Conservation (phyloP, 2,888 invertebrate species). For the Nymphalis urticae region DNA sequence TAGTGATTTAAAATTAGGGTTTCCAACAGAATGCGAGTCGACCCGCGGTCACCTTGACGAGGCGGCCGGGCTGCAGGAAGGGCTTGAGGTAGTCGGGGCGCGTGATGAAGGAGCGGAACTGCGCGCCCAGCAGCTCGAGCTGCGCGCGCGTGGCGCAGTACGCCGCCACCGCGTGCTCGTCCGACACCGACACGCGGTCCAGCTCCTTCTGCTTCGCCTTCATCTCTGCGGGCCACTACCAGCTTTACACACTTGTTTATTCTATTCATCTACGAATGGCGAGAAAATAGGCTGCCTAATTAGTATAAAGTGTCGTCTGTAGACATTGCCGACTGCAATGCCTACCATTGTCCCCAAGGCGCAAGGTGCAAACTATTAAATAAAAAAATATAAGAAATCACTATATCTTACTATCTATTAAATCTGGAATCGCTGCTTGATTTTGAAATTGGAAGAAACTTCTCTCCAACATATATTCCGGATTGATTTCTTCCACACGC, state of each 20-base stretch:
- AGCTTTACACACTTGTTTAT: too few relatives aligned
- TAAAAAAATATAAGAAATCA: neutral
- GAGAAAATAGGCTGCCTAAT: too few relatives aligned
- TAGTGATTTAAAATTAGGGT: too few relatives aligned
- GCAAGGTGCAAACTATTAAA: too few relatives aligned
- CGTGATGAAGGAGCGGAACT: slow-evolving; percentile 90
- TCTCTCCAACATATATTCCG: slow-evolving; percentile 98
- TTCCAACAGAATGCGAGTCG: too few relatives aligned
- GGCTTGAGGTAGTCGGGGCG: slow-evolving; percentile 94
- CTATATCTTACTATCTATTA: slow-evolving; percentile 88
- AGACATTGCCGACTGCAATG: too few relatives aligned
- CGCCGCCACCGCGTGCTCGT: slow-evolving; percentile 88
- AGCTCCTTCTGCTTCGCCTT: slow-evolving; percentile 85
- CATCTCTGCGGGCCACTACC: slow-evolving; percentile 76
- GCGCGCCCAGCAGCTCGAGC: slow-evolving; percentile 86
- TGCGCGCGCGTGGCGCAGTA: slow-evolving; percentile 94
- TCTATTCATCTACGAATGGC: too few relatives aligned
- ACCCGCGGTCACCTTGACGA: slow-evolving; percentile 86
- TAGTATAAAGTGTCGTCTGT: too few relatives aligned
- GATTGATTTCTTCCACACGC: slow-evolving; percentile 99
- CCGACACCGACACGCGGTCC: slow-evolving; percentile 83
- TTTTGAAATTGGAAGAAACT: slow-evolving; percentile 99
- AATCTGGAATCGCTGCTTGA: slow-evolving; percentile 94
- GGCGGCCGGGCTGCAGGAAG: slow-evolving; percentile 96
- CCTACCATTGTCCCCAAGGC: too few relatives aligned